Percentiles rank a stretch among this genome's conserved stretches.
These are phyloP conservation scores for Streblospio benedicti DNA, from an alignment of 1,140 invertebrate species.

Conservation along the genomic window DNA sequence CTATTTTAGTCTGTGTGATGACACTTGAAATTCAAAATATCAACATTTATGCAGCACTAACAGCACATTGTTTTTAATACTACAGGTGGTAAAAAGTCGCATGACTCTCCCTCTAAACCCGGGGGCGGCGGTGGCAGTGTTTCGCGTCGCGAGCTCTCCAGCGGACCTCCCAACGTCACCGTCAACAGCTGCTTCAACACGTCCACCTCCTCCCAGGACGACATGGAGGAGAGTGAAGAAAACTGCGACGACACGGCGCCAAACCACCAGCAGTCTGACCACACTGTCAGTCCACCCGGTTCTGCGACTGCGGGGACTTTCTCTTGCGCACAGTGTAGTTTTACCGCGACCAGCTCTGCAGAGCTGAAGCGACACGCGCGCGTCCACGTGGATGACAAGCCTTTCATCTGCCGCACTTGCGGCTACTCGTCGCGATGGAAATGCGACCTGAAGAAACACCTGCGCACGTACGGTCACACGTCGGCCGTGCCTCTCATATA, in stretches of 20 bases:
- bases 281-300: neutral
- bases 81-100: too few relatives aligned
- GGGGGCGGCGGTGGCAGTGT: too few relatives aligned
- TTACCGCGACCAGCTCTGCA: slow-evolving; percentile 38
- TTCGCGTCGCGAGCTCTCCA: slow-evolving; percentile 6
- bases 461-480: slow-evolving; percentile 37
- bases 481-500: slow-evolving; percentile 12
- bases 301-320: slow-evolving; percentile 3
- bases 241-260: neutral
- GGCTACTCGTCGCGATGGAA: slow-evolving; percentile 44
- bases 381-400: slow-evolving; percentile 44
- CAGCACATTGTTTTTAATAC: too few relatives aligned
- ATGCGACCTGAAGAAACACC: slow-evolving; percentile 46
- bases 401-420: slow-evolving; percentile 41
- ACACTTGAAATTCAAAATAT: too few relatives aligned
- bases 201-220: neutral
- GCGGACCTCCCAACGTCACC: slow-evolving; percentile 34
- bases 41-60: too few relatives aligned
- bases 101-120: too few relatives aligned
- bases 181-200: too few relatives aligned
- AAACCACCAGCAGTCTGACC: too few relatives aligned
- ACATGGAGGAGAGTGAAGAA: neutral
- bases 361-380: slow-evolving; percentile 40
- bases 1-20: too few relatives aligned
- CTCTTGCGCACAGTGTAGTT: slow-evolving; percentile 40